Evolutionary conservation across 2,797 vertebrate species (phyloP), one percentile per base, ranked within the genome.

Genomic region (Catamblyrhynchus diadema): DNA sequence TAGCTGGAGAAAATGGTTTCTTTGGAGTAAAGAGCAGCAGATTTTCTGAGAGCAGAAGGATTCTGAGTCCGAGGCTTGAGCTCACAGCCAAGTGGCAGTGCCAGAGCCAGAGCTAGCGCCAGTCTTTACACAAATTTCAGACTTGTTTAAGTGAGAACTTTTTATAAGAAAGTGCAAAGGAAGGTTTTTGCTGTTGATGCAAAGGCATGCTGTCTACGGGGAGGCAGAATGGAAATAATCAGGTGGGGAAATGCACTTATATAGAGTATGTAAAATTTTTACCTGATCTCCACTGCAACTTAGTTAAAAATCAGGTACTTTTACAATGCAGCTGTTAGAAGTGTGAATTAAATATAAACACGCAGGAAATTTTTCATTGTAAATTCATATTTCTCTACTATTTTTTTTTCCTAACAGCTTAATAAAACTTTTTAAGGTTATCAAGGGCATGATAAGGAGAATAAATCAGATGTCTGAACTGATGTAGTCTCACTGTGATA

Each of bases 291-390:
- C 19, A 28, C 0, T 50, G 19, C 30, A 25, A 56, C 15, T 67
- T 56, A 33, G 16, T 47, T 45, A 37, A 67, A 81, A 62, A 57
- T 12, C 10, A 39, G 37, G 5, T 42, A 10, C 32, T 72, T 21
- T 24, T 60, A 39, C 22, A 44, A 6, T 28, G 23, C 0, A 2
- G 2, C 8, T 62, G 3, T 41, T 73, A n/a, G 2, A 66, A 45
- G 11, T 23, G 33, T 39, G 19, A 67, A 23, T 8, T 3, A 86
- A 53, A 2, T 41, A 11, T 48, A 75, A 72, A 67, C 19, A 44
- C 4, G 1, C 6, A 13, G 23, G 42, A 61, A 45, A 4, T 14
- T 69, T 72, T 54, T 48, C 48, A 3, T 25, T 37, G 9, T 27
- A 35, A 53, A 59, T 42, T 73, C 5, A 3, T 35, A 50, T 65